Evolutionary conservation across 2,797 vertebrate species (phyloP), one percentile per base, ranked within the genome.

Genomic region (Muscicapa striata): DNA sequence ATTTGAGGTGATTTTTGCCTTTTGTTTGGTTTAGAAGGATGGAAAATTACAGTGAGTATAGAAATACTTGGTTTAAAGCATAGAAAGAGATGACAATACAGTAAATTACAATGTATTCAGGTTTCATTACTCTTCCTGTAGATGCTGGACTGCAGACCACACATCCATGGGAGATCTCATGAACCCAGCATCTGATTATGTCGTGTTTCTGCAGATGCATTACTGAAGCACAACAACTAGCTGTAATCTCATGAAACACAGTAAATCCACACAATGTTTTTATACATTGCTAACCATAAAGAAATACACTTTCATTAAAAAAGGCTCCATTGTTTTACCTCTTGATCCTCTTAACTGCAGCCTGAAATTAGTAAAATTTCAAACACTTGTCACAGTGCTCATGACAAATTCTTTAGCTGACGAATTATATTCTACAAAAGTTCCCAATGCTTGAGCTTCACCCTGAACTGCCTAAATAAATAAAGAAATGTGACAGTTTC

Each of bases 251-350:
- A 43, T 13, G 38, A 81, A 75, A 58, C 3, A 49, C 5, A 80
- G 11, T 2, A 67, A 63, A 80, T 32, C 4, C 5, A 32, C 27
- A 16, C 41, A 41, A 36, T 19, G 29, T 4, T 24, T 74, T 27
- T 64, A 36, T 30, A 46, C 1, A 12, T 38, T 70, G 27, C 9
- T 75, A 30, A 13, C 0, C 13, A 34, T 43, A 76, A 76, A 77
- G 22, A 96, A 79, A 49, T 15, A 68, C 1, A 41, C n/a, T 15
- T 69, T 75, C 1, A 34, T 43, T 34, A 0, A 26, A 58, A 69
- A 38, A 32, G 1, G 0, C 1, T 36, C 34, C 8, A 3, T 18
- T 36, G 58, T 55, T 57, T 3, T 38, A 66, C 6, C 3, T 57
- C 24, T 68, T 2, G 23, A 87, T 59, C 14, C 13, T 77, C 55